Evolutionary conservation across 2,113 vertebrate species (phyloP).

Genomic region (Bucco capensis): DNA sequence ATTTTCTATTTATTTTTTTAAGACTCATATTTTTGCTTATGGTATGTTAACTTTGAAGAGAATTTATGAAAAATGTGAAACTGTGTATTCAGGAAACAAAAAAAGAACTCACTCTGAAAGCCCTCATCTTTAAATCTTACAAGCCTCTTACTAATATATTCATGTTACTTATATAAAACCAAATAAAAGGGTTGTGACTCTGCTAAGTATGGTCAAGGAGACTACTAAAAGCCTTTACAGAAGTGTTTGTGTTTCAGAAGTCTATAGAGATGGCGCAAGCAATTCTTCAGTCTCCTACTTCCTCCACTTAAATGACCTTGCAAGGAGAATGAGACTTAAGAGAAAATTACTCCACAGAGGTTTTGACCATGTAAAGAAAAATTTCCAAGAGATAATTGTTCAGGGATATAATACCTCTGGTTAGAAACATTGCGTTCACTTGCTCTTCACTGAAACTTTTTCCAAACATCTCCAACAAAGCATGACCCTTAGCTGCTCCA

Average conservation of each 20-base stretch:
- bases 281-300: background rate
- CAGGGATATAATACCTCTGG: background rate
- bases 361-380: background rate
- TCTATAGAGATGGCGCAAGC: accelerated
- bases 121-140: background rate
- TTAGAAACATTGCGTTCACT: background rate
- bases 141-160: background rate
- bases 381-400: background rate
- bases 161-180: background rate
- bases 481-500: background rate
- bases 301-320: background rate
- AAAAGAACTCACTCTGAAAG: background rate
- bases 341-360: background rate
- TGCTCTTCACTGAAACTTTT: background rate
- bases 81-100: background rate
- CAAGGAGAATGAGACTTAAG: background rate
- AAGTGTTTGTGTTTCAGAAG: background rate
- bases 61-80: background rate
- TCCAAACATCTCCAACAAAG: background rate
- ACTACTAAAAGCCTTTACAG: background rate
- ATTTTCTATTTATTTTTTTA: background rate
- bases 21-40: background rate
- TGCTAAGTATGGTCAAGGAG: background rate
- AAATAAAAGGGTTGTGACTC: background rate
- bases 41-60: background rate